Evolutionary conservation across 2,888 invertebrate species (phyloP).

Genomic region (Drepana falcataria): DNA sequence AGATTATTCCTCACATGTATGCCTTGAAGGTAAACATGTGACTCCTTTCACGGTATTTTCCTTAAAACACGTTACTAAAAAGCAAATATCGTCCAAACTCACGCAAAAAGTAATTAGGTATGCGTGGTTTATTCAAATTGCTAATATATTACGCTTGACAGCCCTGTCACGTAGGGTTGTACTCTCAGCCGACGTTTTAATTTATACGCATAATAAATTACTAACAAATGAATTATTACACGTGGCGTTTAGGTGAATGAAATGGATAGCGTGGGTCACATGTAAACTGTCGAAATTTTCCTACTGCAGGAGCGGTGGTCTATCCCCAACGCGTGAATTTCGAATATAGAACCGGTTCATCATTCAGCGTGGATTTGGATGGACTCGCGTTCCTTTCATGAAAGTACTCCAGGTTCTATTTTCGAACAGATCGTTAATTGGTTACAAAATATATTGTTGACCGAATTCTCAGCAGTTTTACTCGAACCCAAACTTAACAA

Average conservation of each 20-base stretch:
- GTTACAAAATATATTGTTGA: too few relatives aligned
- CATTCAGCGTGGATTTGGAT: too few relatives aligned
- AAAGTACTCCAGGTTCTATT: too few relatives aligned
- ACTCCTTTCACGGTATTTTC: not conserved
- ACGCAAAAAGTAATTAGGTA: constrained; percentile 6
- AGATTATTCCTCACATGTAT: too few relatives aligned
- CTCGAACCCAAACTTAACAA: too few relatives aligned
- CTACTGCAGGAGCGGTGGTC: too few relatives aligned
- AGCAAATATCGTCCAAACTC: not conserved
- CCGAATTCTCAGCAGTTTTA: too few relatives aligned
- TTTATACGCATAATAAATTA: constrained; percentile 13
- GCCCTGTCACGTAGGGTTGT: constrained; percentile 12
- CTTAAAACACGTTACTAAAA: not conserved
- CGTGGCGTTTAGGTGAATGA: not conserved
- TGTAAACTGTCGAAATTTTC: too few relatives aligned
- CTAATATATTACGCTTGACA: constrained; percentile 16
- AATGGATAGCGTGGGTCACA: not conserved
- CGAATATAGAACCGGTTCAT: too few relatives aligned
- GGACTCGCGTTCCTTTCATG: too few relatives aligned
- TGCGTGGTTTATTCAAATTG: constrained; percentile 25
- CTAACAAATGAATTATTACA: constrained; percentile 4
- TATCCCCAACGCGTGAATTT: too few relatives aligned
- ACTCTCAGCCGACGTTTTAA: constrained; percentile 11
- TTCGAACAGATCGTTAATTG: too few relatives aligned
- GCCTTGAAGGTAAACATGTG: not conserved